Evolutionary conservation across 2,113 vertebrate species (phyloP).

Genomic region (Ceyx melanurus): DNA sequence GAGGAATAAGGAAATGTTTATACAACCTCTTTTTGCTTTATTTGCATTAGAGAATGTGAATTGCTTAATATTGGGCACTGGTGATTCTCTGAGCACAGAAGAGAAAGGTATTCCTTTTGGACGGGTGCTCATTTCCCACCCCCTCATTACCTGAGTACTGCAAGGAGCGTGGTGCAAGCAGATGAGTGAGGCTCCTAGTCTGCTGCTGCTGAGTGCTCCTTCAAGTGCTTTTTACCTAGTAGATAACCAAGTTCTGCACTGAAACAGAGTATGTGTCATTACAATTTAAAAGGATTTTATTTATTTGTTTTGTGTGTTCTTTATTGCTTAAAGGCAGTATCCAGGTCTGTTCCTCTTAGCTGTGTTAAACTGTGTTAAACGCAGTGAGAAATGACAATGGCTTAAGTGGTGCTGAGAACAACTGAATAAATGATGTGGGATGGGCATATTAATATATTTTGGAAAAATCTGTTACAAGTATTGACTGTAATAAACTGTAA

Average conservation of each 20-base stretch:
- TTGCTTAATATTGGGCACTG: constrained; percentile 25
- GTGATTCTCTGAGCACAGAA: constrained; percentile 10
- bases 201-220: constrained; percentile 10
- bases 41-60: constrained; percentile 48
- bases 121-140: background rate
- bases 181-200: background rate
- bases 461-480: constrained; percentile 7
- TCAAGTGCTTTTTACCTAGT: background rate
- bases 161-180: background rate
- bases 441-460: background rate
- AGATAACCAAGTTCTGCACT: constrained; percentile 18
- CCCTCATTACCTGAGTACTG: background rate
- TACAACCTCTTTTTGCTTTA: background rate
- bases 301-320: constrained; percentile 58
- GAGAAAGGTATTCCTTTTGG: constrained; percentile 49
- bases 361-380: background rate
- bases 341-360: background rate
- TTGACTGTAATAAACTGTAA: background rate
- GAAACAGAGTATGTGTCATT: background rate
- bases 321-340: constrained; percentile 42
- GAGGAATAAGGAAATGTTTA: background rate
- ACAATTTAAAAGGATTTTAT: constrained; percentile 54
- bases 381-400: constrained; percentile 29
- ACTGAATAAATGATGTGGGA: background rate
- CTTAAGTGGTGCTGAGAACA: constrained; percentile 39